Percentiles rank a stretch among this genome's conserved stretches.
phyloP scores from a whole-genome alignment of 1,140 invertebrate genomes.

The Ruditapes philippinarum region DNA sequence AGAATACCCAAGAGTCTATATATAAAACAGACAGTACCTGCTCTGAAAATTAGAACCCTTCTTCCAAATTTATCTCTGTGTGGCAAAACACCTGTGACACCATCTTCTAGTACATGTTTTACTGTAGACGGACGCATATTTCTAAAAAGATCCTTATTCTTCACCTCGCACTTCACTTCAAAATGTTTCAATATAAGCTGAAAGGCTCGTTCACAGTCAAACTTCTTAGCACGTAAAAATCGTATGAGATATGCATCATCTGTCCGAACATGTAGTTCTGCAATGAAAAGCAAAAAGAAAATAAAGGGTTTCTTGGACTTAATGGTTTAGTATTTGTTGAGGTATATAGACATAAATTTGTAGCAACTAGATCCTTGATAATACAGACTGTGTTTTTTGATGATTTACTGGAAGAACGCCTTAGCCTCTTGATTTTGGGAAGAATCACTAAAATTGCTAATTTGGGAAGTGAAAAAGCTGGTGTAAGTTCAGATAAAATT shows the following conservation, averaged over 20 bases:
- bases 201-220: constrained; percentile 93
- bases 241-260: constrained; percentile 93
- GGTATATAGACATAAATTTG: too few relatives aligned
- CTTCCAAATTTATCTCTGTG: constrained; percentile 92
- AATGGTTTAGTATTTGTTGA: too few relatives aligned
- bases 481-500: too few relatives aligned
- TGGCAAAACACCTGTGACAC: constrained; percentile 92
- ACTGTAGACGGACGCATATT: constrained; percentile 91
- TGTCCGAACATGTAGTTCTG: constrained; percentile 81
- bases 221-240: constrained; percentile 94
- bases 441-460: too few relatives aligned
- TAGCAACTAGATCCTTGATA: too few relatives aligned
- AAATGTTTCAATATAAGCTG: constrained; percentile 95
- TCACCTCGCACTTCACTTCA: constrained; percentile 90
- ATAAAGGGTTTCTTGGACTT: too few relatives aligned
- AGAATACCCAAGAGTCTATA: too few relatives aligned
- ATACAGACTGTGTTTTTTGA: too few relatives aligned
- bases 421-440: too few relatives aligned
- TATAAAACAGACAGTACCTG: constrained; percentile 80
- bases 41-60: constrained; percentile 91
- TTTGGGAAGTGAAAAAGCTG: too few relatives aligned
- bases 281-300: too few relatives aligned
- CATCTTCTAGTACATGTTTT: constrained; percentile 92
- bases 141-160: constrained; percentile 90
- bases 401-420: too few relatives aligned